These are phyloP conservation scores for Mallotus villosus DNA, from an alignment of 2,797 vertebrate genomes.

Conservation along the genomic window DNA sequence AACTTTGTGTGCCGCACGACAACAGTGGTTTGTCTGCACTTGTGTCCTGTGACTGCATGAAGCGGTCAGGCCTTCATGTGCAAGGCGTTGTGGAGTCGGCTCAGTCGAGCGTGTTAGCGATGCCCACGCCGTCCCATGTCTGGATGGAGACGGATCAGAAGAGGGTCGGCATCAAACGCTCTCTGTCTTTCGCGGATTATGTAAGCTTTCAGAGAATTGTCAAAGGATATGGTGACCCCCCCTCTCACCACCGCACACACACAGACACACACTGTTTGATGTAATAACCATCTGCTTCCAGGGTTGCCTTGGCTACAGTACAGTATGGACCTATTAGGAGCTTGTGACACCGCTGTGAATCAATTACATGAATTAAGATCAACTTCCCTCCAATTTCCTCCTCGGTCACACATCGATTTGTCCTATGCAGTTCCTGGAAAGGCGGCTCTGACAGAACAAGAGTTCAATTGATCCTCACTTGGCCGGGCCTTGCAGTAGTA, in stretches of 20 bases:
- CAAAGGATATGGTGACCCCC: neutral
- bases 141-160: neutral
- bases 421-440: neutral
- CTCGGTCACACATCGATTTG: neutral
- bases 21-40: neutral
- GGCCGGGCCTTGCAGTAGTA: neutral
- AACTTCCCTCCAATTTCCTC: conserved; percentile 8
- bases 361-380: neutral
- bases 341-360: neutral
- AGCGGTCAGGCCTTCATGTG: neutral
- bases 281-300: neutral
- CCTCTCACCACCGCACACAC: neutral
- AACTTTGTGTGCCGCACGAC: neutral
- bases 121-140: neutral
- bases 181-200: neutral
- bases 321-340: neutral
- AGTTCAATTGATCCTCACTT: conserved; percentile 1
- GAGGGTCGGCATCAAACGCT: neutral
- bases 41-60: neutral
- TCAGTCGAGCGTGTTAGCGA: neutral
- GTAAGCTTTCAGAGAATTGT: neutral
- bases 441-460: neutral
- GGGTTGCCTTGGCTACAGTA: neutral
- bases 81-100: neutral
- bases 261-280: neutral